Percentiles rank a stretch among this genome's conserved stretches.
Evolutionary conservation across 2,113 vertebrate species (phyloP).

Genomic region (Salvelinus fontinalis): DNA sequence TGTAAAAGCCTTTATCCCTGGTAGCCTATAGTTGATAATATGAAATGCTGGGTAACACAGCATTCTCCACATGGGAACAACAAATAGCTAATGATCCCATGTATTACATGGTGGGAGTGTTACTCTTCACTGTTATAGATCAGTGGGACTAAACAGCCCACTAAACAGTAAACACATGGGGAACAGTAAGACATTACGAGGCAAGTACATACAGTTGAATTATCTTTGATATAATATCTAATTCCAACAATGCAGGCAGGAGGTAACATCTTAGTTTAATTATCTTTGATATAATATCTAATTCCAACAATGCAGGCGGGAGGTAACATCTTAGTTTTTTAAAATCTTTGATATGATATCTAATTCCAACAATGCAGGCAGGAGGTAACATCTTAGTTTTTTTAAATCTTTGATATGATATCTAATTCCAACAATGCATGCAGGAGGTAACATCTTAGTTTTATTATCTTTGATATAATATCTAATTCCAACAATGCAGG

Average conservation of each 20-base stretch:
- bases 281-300: background rate
- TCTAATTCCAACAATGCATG: background rate
- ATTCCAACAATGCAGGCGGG: background rate
- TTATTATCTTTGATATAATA: background rate
- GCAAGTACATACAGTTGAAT: background rate
- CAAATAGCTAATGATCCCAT: constrained; percentile 27
- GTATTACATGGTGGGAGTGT: background rate
- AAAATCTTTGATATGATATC: background rate
- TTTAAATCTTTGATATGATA: background rate
- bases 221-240: background rate
- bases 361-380: background rate
- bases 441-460: background rate
- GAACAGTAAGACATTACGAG: background rate
- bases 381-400: background rate
- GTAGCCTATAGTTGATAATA: constrained; percentile 18
- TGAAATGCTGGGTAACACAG: constrained; percentile 35
- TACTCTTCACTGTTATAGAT: background rate
- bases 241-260: background rate
- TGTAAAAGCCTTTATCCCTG: constrained; percentile 25
- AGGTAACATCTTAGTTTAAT: background rate
- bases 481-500: background rate
- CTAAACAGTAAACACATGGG: background rate
- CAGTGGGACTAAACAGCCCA: background rate
- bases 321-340: background rate
- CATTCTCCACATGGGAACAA: constrained; percentile 32